A percentile compares a stretch with the other conserved stretches of the same genome.
Conservation (phyloP, 2,113 vertebrate species). For the Chloropsis hardwickii region DNA sequence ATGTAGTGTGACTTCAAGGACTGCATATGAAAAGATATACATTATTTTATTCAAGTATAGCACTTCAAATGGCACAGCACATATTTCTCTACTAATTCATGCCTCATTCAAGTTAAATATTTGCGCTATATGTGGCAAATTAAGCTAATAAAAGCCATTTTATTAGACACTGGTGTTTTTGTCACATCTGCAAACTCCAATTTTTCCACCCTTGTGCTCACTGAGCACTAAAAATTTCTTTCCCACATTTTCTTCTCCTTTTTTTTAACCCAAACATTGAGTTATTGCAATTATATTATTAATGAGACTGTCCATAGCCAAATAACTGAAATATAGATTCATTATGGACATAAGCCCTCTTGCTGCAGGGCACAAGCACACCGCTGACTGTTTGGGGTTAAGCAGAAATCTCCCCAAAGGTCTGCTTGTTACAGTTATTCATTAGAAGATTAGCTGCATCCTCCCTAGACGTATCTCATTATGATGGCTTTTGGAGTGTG, state of each 20-base stretch:
- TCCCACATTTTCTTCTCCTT: not conserved
- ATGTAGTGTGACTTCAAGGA: slow-evolving; percentile 67
- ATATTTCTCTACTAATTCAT: slow-evolving; percentile 61
- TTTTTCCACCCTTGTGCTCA: not conserved
- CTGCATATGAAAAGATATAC: slow-evolving; percentile 71
- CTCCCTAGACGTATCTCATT: slow-evolving; percentile 1
- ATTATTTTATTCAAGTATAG: slow-evolving; percentile 68
- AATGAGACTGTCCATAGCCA: slow-evolving; percentile 23
- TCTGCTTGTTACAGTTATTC: slow-evolving; percentile 16
- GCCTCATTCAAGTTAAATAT: slow-evolving; percentile 58
- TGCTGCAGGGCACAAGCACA: not conserved
- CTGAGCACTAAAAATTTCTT: not conserved
- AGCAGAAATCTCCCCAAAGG: slow-evolving; percentile 23
- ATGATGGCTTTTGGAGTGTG: slow-evolving; percentile 10
- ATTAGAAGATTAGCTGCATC: slow-evolving; percentile 33
- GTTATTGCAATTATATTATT: slow-evolving; percentile 42
- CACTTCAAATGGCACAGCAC: slow-evolving; percentile 36
- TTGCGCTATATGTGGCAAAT: slow-evolving; percentile 40
- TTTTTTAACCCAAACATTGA: not conserved
- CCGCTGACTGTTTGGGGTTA: not conserved
- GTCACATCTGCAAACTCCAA: slow-evolving; percentile 14
- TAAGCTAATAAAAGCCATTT: slow-evolving; percentile 60
- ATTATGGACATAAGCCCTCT: slow-evolving; percentile 32
- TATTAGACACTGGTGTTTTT: slow-evolving; percentile 1
- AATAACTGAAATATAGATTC: slow-evolving; percentile 35